Percentiles rank a stretch among this genome's conserved stretches.
These are phyloP conservation scores for Limanda limanda DNA, from an alignment of 2,113 vertebrate genomes.

Conservation along the genomic window DNA sequence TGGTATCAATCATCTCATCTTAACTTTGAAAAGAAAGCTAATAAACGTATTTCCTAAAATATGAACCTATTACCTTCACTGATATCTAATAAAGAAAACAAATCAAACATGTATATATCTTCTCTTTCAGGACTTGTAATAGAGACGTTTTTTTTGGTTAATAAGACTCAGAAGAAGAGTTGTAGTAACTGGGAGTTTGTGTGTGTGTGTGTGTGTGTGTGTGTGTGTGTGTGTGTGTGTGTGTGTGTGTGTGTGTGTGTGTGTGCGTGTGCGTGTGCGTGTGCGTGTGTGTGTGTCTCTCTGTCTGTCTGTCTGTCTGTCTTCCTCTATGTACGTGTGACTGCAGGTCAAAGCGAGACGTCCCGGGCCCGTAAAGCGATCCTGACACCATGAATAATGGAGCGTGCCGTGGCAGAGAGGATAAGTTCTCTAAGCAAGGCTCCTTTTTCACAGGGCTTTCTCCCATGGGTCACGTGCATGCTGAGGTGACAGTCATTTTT, in stretches of 20 bases:
- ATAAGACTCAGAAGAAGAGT: background rate
- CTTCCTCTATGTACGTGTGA: constrained; percentile 46
- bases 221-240: no score
- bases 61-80: background rate
- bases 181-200: constrained; percentile 21
- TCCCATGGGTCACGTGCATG: constrained; percentile 81
- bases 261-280: no score
- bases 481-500: constrained; percentile 84
- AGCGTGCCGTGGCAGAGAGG: constrained; percentile 81
- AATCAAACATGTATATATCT: background rate
- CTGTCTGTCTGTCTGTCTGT: constrained; percentile 15
- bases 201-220: no score
- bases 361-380: constrained; percentile 89
- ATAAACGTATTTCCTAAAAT: background rate
- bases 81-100: background rate
- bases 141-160: background rate
- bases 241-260: no score
- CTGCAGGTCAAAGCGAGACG: constrained; percentile 79
- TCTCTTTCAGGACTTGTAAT: background rate
- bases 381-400: constrained; percentile 94
- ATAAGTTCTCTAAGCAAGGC: constrained; percentile 83
- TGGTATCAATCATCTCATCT: background rate
- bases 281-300: background rate
- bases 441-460: constrained; percentile 88
- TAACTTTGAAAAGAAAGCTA: background rate